These are phyloP conservation scores for Periophthalmus magnuspinnatus DNA, from an alignment of 2,797 vertebrate genomes.

Conservation along the genomic window DNA sequence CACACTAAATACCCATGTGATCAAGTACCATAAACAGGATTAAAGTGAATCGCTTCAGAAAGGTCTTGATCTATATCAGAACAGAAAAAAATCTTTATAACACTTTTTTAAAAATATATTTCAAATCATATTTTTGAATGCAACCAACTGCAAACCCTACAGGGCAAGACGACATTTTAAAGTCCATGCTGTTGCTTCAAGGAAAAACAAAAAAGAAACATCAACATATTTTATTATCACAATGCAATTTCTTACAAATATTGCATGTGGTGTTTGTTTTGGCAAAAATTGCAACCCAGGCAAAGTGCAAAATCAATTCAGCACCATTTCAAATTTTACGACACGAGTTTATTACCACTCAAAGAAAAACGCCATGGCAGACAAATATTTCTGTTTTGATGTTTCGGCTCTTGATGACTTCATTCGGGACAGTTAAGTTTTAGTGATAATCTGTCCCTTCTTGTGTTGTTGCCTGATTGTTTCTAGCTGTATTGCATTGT, in stretches of 20 bases:
- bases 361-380: background rate
- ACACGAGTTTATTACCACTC: background rate
- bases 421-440: background rate
- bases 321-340: background rate
- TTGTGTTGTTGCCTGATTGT: slow-evolving; percentile 9
- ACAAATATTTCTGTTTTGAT: background rate
- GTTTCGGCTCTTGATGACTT: background rate
- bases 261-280: background rate
- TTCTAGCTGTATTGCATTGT: background rate
- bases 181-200: no score
- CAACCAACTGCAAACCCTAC: background rate
- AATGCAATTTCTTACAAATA: background rate
- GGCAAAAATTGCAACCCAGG: background rate
- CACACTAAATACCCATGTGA: background rate
- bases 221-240: background rate
- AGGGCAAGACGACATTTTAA: no score
- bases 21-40: background rate
- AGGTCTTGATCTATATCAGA: background rate
- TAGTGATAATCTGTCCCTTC: background rate
- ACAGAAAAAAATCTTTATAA: background rate
- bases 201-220: background rate
- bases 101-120: background rate
- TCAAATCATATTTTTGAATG: background rate
- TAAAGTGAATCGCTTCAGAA: no score
- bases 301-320: background rate